Evolutionary conservation across 2,888 invertebrate species (phyloP).

Genomic region (Gryllus longicercus): DNA sequence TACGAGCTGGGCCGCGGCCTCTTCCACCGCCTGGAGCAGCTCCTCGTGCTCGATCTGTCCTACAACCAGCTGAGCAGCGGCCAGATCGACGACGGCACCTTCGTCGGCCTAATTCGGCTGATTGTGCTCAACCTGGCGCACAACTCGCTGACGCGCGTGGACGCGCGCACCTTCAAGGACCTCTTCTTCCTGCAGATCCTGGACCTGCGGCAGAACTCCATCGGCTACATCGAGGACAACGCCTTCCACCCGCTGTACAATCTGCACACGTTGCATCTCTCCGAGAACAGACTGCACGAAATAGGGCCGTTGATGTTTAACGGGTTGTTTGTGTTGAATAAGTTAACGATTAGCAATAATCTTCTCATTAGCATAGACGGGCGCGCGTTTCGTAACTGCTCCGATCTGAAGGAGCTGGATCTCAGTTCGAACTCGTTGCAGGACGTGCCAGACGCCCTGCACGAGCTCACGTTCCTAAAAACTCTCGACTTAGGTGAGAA

Average conservation of each 20-base stretch:
- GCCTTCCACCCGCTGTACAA: constrained; percentile 85
- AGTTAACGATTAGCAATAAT: constrained; percentile 82
- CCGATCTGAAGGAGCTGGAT: constrained; percentile 82
- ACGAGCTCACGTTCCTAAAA: constrained; percentile 77
- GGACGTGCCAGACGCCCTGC: constrained; percentile 77
- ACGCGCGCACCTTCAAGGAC: constrained; percentile 80
- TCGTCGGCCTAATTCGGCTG: constrained; percentile 77
- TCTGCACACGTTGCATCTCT: constrained; percentile 82
- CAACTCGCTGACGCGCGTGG: constrained; percentile 79
- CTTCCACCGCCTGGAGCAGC: constrained; percentile 78
- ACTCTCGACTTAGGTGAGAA: constrained; percentile 90
- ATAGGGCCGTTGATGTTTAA: constrained; percentile 79
- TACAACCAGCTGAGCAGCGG: constrained; percentile 81
- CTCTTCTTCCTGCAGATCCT: constrained; percentile 81
- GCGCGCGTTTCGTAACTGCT: constrained; percentile 82
- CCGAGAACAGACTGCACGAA: constrained; percentile 79
- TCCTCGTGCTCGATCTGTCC: constrained; percentile 78
- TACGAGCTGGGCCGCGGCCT: constrained; percentile 77
- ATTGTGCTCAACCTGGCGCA: constrained; percentile 82
- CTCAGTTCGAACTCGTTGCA: constrained; percentile 80
- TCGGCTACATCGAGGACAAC: constrained; percentile 83
- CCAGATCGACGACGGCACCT: constrained; percentile 80
- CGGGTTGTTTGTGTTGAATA: constrained; percentile 76
- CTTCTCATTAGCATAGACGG: constrained; percentile 72
- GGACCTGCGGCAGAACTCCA: constrained; percentile 80